Base-by-base conservation (phyloP, 1,140 invertebrate species). In the Zeugodacus cucurbitae region DNA sequence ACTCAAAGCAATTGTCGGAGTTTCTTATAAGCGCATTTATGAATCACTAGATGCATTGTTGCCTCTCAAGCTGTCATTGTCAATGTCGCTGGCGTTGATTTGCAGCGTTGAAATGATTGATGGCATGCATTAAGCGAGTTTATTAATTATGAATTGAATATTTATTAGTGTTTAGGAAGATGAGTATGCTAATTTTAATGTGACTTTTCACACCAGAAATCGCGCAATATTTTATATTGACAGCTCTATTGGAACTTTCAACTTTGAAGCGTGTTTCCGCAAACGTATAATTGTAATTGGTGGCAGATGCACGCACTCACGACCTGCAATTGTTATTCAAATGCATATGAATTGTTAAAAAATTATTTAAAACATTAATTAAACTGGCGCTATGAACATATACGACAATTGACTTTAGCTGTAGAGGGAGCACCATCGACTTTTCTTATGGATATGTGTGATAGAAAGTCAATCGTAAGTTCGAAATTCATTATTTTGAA, bases 61-160 rank as follows among this genome's bases (percentile, higher is more conserved):
- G 74, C 41, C 20, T 0, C 67, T 22, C 22, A 37, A 26, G 20
- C 37, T 82, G 74, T 44, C 74, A 82, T 8, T 74, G 67, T 74
- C 67, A 37, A 34, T 32, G 67, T 34, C 29, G 29, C 1, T 67
- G 11, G 7, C 29, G 29, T 17, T 67, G 62, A 67, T 67, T 67
- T 74, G 34, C 67, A 32, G 41, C 67, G 32, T 20, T 37, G 34
- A 17, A 7, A 41, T 74, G 67, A 74, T 74, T 74, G 29, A 67
- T 67, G 64, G 64, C 64, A 67, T 29, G 64, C 64, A 67, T 32
- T 67, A 17, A 3, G 29, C 10, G 14, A 34, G 64, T 34, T 67
- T 74, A 41, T 74, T 37, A 74, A 74, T 74, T 74, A 37, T 41
- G 67, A 74, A 74, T 34, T 41, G 34, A 74, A 37, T 74, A 74